Conservation (phyloP, 92 coral and sea anemone genomes). For the Phenganax marumi region DNA sequence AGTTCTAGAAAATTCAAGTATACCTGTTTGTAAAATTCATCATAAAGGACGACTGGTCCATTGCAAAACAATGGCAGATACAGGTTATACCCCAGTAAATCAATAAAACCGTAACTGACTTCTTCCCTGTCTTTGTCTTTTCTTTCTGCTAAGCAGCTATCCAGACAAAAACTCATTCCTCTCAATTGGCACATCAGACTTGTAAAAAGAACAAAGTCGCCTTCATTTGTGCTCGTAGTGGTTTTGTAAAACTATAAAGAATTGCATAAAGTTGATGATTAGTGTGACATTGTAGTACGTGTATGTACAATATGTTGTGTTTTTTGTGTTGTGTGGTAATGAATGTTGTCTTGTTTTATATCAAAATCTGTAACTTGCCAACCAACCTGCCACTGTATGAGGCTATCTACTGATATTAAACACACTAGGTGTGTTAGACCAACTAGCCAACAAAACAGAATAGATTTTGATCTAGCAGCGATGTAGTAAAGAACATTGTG, state of each 20-base stretch:
- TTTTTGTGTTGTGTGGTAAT: not conserved
- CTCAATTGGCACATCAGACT: constrained; percentile 82
- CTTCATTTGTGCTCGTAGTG: constrained; percentile 50
- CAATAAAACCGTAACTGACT: constrained; percentile 63
- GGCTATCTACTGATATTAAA: constrained; percentile 15
- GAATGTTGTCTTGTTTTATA: not conserved
- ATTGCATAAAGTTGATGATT: not conserved
- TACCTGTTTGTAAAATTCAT: constrained; percentile 76
- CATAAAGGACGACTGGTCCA: constrained; percentile 83
- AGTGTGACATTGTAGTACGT: too few species aligned
- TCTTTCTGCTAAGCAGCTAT: constrained; percentile 58
- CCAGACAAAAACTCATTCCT: constrained; percentile 83
- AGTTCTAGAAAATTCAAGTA: not conserved
- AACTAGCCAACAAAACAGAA: constrained; percentile 25
- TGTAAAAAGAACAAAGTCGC: constrained; percentile 68
- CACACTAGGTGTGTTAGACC: not conserved
- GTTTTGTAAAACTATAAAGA: constrained; percentile 60
- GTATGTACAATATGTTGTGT: too few species aligned
- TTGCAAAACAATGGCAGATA: constrained; percentile 88
- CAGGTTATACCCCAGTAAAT: constrained; percentile 75
- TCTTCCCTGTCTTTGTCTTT: constrained; percentile 44
- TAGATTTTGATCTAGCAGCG: constrained; percentile 19
- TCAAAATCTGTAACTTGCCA: not conserved
- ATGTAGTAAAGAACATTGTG: constrained; percentile 27
- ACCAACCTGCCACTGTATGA: constrained; percentile 28